Evolutionary conservation across 1,140 invertebrate species (phyloP).

Genomic region (Maconellicoccus hirsutus): DNA sequence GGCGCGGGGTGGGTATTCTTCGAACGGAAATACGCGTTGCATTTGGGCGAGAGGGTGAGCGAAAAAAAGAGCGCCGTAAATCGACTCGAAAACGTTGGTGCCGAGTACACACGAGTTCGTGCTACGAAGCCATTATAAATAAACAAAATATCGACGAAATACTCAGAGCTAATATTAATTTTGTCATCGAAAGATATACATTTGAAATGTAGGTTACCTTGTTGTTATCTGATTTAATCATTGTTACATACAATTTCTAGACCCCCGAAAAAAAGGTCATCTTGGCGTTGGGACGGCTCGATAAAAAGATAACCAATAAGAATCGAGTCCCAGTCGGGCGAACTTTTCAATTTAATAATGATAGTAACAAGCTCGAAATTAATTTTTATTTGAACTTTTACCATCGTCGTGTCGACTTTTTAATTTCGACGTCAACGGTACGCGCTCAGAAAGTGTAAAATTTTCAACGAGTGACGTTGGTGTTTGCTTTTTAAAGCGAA

Average conservation of each 20-base stretch:
- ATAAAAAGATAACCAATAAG: no score
- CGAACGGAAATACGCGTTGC: not conserved
- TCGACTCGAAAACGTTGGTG: not conserved
- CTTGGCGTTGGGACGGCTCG: not conserved
- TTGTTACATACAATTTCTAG: not conserved
- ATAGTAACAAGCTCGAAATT: no score
- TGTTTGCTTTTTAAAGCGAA: no score
- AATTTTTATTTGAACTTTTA: no score
- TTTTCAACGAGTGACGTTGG: no score
- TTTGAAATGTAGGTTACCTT: not conserved
- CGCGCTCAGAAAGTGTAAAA: no score
- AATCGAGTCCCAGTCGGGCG: no score
- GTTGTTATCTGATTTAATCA: constrained; percentile 4
- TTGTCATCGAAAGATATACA: constrained; percentile 4
- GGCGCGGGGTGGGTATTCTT: no score
- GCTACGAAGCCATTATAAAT: not conserved
- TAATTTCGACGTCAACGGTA: no score
- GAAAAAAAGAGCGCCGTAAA: not conserved
- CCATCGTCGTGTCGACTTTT: no score
- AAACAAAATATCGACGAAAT: not conserved
- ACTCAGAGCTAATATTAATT: not conserved
- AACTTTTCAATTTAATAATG: no score
- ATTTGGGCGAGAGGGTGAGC: not conserved
- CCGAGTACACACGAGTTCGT: not conserved
- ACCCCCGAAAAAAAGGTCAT: not conserved